Evolutionary conservation across 2,888 invertebrate genomes (phyloP).

Genomic region (Acanthopleura granulata): DNA sequence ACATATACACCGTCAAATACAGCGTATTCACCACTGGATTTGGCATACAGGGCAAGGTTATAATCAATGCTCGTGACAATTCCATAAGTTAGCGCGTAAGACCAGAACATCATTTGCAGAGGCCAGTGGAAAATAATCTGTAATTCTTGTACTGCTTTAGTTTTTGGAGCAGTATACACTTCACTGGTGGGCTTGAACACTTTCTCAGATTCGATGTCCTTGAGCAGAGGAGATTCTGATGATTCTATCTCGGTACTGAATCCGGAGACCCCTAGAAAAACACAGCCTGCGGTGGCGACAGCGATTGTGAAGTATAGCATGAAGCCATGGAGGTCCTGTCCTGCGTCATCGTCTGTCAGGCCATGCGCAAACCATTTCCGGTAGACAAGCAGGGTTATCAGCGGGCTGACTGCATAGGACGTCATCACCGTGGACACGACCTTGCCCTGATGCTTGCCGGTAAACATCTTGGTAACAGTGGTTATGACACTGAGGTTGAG

Average conservation of each 20-base stretch:
- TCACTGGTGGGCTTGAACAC: no score
- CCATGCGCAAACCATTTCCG: constrained; percentile 3
- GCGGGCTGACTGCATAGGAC: not conserved
- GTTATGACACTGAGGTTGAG: not conserved
- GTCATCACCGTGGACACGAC: not conserved
- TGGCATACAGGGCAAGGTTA: constrained; percentile 1
- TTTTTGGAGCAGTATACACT: no score
- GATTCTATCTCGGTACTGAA: not conserved
- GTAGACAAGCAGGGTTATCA: not conserved
- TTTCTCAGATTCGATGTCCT: not conserved
- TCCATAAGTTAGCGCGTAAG: not conserved
- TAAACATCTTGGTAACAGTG: not conserved
- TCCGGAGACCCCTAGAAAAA: not conserved
- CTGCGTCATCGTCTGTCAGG: not conserved
- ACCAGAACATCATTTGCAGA: not conserved
- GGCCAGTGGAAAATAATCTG: not conserved
- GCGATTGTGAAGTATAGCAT: not conserved
- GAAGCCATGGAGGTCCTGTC: not conserved
- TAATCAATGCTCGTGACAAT: not conserved
- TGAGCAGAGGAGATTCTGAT: not conserved
- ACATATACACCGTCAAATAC: not conserved
- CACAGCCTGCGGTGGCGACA: not conserved
- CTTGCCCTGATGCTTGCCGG: not conserved
- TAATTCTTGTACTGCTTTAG: not conserved
- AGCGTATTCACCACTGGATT: not conserved